A percentile compares a stretch with the other conserved stretches of the same genome.
Evolutionary conservation across 2,888 invertebrate genomes (phyloP).

Genomic region (Ornithoptera priamus): DNA sequence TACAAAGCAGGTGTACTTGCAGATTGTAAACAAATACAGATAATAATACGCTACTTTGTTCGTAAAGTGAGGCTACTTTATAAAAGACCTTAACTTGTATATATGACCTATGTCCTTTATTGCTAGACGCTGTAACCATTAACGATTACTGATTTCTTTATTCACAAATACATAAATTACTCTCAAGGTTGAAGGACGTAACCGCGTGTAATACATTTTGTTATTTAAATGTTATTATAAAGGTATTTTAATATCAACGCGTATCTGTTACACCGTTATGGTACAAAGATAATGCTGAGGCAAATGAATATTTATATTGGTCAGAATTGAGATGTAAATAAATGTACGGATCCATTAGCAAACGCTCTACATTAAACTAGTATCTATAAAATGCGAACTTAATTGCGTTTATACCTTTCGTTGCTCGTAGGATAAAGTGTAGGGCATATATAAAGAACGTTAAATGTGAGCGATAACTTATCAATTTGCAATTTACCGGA

Average conservation of each 20-base stretch:
- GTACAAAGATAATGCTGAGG: conserved; percentile 53
- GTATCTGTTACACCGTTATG: conserved; percentile 54
- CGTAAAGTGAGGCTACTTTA: background rate
- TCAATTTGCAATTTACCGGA: background rate
- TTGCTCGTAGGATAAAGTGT: conserved; percentile 35
- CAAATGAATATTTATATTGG: conserved; percentile 64
- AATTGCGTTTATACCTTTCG: conserved; percentile 38
- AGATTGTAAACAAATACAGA: background rate
- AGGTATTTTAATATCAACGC: conserved; percentile 45
- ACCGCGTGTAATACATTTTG: conserved; percentile 27
- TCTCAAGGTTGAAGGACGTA: conserved; percentile 35
- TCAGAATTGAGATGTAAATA: conserved; percentile 65
- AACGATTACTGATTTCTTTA: conserved; percentile 20
- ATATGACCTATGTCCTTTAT: conserved; percentile 18
- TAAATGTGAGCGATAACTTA: conserved; percentile 14
- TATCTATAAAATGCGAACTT: conserved; percentile 39
- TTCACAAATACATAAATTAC: conserved; percentile 26
- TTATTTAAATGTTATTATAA: conserved; percentile 38
- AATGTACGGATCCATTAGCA: conserved; percentile 60
- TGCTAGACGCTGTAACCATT: conserved; percentile 1
- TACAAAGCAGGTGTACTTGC: too few species aligned
- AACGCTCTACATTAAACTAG: conserved; percentile 46
- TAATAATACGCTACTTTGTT: background rate
- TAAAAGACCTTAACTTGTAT: background rate
- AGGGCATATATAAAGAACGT: conserved; percentile 27